These are phyloP conservation scores for Apodemia mormo DNA, from an alignment of 2,888 invertebrate species.

Conservation along the genomic window DNA sequence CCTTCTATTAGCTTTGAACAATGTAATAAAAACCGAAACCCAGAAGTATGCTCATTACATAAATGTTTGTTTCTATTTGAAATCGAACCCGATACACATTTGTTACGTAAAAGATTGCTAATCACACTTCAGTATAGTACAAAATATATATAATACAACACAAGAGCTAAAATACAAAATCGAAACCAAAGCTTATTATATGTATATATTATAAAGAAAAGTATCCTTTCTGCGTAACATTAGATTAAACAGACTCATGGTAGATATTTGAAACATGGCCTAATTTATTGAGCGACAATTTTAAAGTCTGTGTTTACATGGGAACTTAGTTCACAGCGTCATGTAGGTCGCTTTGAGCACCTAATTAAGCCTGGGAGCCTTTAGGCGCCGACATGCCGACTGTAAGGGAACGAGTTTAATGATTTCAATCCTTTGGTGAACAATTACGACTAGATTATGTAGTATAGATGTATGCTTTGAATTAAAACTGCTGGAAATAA, in stretches of 20 bases:
- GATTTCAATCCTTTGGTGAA: constrained; percentile 2
- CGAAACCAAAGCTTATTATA: no score
- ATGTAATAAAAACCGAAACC: no score
- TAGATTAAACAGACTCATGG: background rate
- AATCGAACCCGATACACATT: no score
- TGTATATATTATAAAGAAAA: no score
- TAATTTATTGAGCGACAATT: constrained; percentile 14
- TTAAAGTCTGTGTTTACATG: constrained; percentile 15
- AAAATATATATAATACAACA: no score
- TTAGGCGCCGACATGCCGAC: constrained; percentile 2
- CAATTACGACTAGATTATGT: constrained; percentile 1
- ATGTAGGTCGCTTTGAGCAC: constrained; percentile 14
- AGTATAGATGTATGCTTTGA: background rate
- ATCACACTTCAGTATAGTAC: no score
- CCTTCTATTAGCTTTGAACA: no score
- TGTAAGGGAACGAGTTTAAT: constrained; percentile 6
- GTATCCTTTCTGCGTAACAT: background rate
- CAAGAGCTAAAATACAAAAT: no score
- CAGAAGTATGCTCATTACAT: no score
- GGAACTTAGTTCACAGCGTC: constrained; percentile 6
- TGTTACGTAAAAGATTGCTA: no score
- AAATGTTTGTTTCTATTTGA: no score
- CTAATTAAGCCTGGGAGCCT: constrained; percentile 13
- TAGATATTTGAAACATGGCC: background rate
- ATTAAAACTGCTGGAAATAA: background rate